Percentiles rank a stretch among this genome's conserved stretches.
These are phyloP conservation scores for Aldabrachelys gigantea DNA, from an alignment of 2,113 vertebrate species.

Conservation along the genomic window DNA sequence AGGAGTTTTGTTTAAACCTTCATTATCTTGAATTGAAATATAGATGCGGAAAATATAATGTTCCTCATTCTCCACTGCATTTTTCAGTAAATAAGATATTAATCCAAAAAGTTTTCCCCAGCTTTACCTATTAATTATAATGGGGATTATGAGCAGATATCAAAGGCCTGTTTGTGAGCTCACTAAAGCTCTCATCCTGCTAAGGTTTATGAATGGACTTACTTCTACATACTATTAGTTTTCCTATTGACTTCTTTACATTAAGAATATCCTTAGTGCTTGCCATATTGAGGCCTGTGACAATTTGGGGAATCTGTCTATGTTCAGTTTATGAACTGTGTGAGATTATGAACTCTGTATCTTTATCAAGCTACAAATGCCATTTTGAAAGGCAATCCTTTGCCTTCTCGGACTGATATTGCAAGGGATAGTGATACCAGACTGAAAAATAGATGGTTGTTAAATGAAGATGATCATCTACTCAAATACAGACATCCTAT, in stretches of 20 bases:
- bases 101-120: too few species aligned
- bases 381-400: too few species aligned
- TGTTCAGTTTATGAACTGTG: too few species aligned
- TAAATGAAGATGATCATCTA: neutral
- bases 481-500: neutral
- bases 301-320: too few species aligned
- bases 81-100: too few species aligned
- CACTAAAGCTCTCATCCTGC: slow-evolving; percentile 54
- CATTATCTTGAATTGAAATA: neutral
- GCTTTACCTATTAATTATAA: slow-evolving; percentile 58
- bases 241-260: slow-evolving; percentile 38
- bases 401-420: too few species aligned
- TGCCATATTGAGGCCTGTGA: neutral
- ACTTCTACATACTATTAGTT: slow-evolving; percentile 63
- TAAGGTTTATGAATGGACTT: slow-evolving; percentile 62
- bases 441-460: neutral
- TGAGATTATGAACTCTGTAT: too few species aligned
- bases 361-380: too few species aligned
- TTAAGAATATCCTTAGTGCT: slow-evolving; percentile 58
- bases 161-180: slow-evolving; percentile 59
- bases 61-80: neutral
- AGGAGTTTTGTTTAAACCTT: too few species aligned
- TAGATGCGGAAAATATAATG: neutral
- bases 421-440: too few species aligned
- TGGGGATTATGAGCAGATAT: slow-evolving; percentile 64